These are phyloP conservation scores for Drosophila watanabei DNA, from an alignment of 1,140 invertebrate species.

Conservation along the genomic window DNA sequence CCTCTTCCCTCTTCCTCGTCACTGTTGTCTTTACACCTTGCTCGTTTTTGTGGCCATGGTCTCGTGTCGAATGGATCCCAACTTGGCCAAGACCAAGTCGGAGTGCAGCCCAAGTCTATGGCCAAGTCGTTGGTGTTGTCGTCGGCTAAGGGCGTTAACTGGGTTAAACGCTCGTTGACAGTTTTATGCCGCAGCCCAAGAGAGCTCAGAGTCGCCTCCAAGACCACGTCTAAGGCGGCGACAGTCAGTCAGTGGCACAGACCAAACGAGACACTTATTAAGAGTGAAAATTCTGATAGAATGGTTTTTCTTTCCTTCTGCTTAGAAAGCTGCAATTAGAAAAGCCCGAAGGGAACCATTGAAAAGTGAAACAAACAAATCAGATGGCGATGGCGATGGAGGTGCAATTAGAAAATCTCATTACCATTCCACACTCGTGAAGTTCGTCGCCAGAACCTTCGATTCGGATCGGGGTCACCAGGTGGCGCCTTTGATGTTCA, in stretches of 20 bases:
- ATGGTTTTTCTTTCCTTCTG: constrained; percentile 64
- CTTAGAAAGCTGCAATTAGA: constrained; percentile 75
- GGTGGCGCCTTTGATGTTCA: constrained; percentile 31
- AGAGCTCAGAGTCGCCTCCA: constrained; percentile 12
- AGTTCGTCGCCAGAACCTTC: constrained; percentile 59
- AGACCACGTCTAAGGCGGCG: constrained; percentile 48
- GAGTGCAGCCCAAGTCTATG: constrained; percentile 18
- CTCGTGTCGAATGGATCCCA: constrained; percentile 63
- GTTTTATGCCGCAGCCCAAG: constrained; percentile 65
- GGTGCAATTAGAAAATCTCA: constrained; percentile 55
- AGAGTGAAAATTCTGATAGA: constrained; percentile 80
- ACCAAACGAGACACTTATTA: constrained; percentile 79
- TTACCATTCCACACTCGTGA: constrained; percentile 43
- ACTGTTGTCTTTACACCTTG: constrained; percentile 77
- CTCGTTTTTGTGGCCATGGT: constrained; percentile 46
- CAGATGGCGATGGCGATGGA: constrained; percentile 36
- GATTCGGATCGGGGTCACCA: constrained; percentile 29
- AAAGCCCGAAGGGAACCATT: constrained; percentile 27
- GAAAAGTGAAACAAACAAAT: constrained; percentile 76
- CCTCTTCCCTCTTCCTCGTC: neutral
- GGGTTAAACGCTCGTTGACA: constrained; percentile 82
- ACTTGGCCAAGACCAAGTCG: constrained; percentile 28
- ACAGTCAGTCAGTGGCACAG: constrained; percentile 79
- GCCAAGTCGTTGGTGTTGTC: constrained; percentile 28
- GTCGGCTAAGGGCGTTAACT: constrained; percentile 76